Evolutionary conservation across 2,888 invertebrate species (phyloP).

Genomic region (Nasonia oneida): DNA sequence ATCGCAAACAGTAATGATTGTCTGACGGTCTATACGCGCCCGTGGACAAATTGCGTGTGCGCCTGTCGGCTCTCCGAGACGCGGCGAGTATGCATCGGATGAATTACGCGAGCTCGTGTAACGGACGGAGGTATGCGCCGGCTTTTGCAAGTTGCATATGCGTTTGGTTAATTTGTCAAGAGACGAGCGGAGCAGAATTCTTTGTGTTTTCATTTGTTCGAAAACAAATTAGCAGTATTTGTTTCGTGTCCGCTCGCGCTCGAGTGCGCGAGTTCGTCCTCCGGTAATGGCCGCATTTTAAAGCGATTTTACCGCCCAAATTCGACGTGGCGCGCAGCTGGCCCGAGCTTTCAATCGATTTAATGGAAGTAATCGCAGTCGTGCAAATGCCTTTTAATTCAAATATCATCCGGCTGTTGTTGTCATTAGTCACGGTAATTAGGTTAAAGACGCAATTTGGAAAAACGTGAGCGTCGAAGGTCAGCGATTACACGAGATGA

Average conservation of each 20-base stretch:
- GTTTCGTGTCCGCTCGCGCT: neutral
- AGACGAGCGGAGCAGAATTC: neutral
- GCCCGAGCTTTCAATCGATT: slow-evolving; percentile 11
- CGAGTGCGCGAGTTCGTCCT: neutral
- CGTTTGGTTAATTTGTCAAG: slow-evolving; percentile 25
- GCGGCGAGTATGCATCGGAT: slow-evolving; percentile 23
- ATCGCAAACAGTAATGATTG: slow-evolving; percentile 24
- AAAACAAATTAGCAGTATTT: slow-evolving; percentile 45
- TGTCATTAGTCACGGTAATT: neutral
- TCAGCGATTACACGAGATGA: slow-evolving; percentile 16
- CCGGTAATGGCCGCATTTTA: slow-evolving; percentile 28
- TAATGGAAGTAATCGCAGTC: slow-evolving; percentile 22
- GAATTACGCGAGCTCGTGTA: slow-evolving; percentile 25
- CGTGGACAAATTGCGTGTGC: slow-evolving; percentile 37
- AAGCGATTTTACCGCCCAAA: neutral
- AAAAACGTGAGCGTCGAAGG: neutral
- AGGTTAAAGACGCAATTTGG: neutral
- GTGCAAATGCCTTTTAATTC: slow-evolving; percentile 29
- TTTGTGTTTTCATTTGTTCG: slow-evolving; percentile 41
- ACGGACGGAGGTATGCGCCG: neutral
- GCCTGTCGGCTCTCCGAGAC: neutral
- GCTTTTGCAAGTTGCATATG: slow-evolving; percentile 18
- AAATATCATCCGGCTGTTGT: neutral
- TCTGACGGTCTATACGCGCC: neutral
- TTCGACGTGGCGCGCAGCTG: neutral